A percentile compares a stretch with the other conserved stretches of the same genome.
These are phyloP conservation scores for Plebejus argus DNA, from an alignment of 2,888 invertebrate species.

Conservation along the genomic window DNA sequence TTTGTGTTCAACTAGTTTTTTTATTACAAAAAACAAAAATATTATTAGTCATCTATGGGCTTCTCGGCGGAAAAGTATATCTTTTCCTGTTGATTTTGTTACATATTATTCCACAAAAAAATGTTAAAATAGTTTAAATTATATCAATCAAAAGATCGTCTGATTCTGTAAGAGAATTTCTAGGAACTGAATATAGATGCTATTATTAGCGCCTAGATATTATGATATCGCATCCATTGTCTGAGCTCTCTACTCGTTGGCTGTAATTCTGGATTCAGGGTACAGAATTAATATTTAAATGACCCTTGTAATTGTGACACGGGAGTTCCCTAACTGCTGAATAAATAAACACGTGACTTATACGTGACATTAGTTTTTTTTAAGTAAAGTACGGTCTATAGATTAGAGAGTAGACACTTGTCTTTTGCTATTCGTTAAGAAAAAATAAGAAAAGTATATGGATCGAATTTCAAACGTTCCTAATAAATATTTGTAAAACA, in stretches of 20 bases:
- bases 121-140: background rate
- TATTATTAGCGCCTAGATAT: background rate
- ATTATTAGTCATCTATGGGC: too few relatives aligned
- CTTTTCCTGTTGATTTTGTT: too few relatives aligned
- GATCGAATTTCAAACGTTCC: background rate
- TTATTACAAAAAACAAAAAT: too few relatives aligned
- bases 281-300: constrained; percentile 11
- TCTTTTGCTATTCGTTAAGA: background rate
- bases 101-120: too few relatives aligned
- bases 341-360: constrained; percentile 5
- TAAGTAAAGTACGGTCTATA: background rate
- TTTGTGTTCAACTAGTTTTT: too few relatives aligned
- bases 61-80: too few relatives aligned
- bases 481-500: background rate
- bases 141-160: background rate
- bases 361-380: background rate
- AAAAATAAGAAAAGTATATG: background rate
- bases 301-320: background rate
- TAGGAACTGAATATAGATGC: background rate
- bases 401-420: background rate
- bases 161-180: background rate
- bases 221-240: background rate
- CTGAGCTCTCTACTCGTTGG: background rate
- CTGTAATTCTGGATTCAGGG: background rate
- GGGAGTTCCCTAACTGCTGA: background rate